Conservation (phyloP, 2,113 vertebrate species). For the Colossoma macropomum region DNA sequence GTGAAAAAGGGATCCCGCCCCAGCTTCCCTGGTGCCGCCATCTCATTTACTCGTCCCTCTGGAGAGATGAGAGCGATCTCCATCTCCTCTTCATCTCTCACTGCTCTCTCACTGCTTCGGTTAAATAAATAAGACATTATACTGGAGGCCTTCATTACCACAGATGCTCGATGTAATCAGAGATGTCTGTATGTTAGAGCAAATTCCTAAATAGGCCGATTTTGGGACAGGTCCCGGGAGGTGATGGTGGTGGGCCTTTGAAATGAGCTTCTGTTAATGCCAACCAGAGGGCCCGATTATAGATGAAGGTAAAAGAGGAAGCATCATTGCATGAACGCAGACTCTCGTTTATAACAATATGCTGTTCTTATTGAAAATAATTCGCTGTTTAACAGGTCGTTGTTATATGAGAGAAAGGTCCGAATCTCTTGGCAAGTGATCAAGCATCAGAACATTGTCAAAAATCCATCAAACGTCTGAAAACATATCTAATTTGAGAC, state of each 20-base stretch:
- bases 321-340: not conserved
- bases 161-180: constrained; percentile 76
- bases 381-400: not conserved
- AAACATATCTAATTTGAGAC: not conserved
- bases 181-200: constrained; percentile 72
- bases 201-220: constrained; percentile 69
- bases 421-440: not conserved
- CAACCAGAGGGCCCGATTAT: not conserved
- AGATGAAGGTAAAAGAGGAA: constrained; percentile 24
- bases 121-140: constrained; percentile 86
- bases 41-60: constrained; percentile 74
- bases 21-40: constrained; percentile 76
- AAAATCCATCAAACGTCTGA: not conserved
- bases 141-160: constrained; percentile 78
- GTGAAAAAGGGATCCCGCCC: constrained; percentile 68
- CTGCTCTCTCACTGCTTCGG: constrained; percentile 68
- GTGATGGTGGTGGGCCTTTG: constrained; percentile 52
- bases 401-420: no score
- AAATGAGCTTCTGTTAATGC: constrained; percentile 51
- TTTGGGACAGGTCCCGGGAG: constrained; percentile 69
- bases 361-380: no score
- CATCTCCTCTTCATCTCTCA: constrained; percentile 79
- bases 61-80: constrained; percentile 64
- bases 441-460: not conserved
- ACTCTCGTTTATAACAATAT: not conserved